Base-by-base conservation (phyloP, 2,113 vertebrate species). In the Cacatua alba region DNA sequence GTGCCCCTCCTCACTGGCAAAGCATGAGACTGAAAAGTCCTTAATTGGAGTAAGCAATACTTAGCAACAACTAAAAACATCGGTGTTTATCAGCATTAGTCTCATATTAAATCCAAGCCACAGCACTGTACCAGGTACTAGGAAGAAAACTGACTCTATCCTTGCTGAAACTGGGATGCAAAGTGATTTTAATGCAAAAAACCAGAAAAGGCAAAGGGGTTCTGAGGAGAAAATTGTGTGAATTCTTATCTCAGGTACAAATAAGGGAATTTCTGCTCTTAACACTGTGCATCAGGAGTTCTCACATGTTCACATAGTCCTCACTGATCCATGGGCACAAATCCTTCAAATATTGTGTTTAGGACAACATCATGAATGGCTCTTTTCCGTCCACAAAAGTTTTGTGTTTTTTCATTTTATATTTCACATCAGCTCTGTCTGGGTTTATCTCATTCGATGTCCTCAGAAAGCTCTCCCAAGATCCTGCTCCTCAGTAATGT, bases 261-360 rank as follows among this genome's bases (percentile, higher is more conserved):
- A 53, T 29, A 70, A 64, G 11, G 35, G 43, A 93, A 69, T 19
- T 72, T 16, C 13, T 83, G 28, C 43, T 67, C 26, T 67, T 67
- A 55, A 68, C 25, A 24, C 8, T 17, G n/a, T 48, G 29, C 18
- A 39, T 44, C 3, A 3, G 41, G 5, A 5, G 10, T n/a, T 25
- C 29, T 72, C 11, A 11, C 0, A 0, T 43, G 14, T 71, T 76
- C 24, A 41, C 6, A 4, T 1, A 59, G 39, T 51, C 57, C 17
- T 82, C 41, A 29, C n/a, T 13, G 35, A 78, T 64, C 11, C 13
- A 17, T 5, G 7, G 55, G 14, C 28, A 94, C 86, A 89, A 85
- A 13, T 64, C 26, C 44, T 48, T 23, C 53, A 82, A 75, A 53
- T 6, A 9, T 1, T 60, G 17, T 78, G 43, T 77, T 93, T 64